Evolutionary conservation across 2,888 invertebrate genomes (phyloP), one percentile per base, ranked within the genome.

Genomic region (Yponomeuta sedellus): DNA sequence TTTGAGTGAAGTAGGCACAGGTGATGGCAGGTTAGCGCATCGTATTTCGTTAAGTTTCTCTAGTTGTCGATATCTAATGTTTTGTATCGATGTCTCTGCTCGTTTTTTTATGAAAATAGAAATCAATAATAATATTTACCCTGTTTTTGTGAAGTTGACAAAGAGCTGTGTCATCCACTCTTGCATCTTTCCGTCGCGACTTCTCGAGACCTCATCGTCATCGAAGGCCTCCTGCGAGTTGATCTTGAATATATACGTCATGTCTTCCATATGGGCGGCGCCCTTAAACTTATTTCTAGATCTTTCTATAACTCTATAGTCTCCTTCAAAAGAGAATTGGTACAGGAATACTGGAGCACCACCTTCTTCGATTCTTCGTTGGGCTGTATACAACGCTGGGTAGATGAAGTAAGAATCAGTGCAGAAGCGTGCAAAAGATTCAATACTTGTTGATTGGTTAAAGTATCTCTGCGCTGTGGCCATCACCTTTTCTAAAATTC

Each of bases 241-340:
- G 1, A 77, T 75, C 64, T 76, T 77, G 70, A 94, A 93, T 11
- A 93, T 72, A 69, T 92, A 93, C 0, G 92, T 92, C 74, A 93
- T 72, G 74, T 94, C 94, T 72, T 94, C 93, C 1, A 92, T 86
- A 69, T 94, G 94, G n/a, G 89, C 92, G 5, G 92, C 92, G 10
- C 93, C 93, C 0, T 81, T 78, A 58, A 88, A 82, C 0, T 82
- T 76, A 22, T 88, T 76, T 2, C 81, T 81, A 71, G 82, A 69
- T 67, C 81, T 80, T 72, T 92, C 91, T 64, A 92, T 81, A 1
- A 90, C 78, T 40, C 92, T 92, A 67, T 85, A 73, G 10, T 86
- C 81, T 0, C 92, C 86, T 39, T 91, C 83, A 68, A 91, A 93
- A 8, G 88, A 80, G 72, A 93, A 93, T 70, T 92, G 83, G 74